Percentiles rank a stretch among this genome's conserved stretches.
Evolutionary conservation across 2,888 invertebrate species (phyloP).

Genomic region (Cephus pulcher): DNA sequence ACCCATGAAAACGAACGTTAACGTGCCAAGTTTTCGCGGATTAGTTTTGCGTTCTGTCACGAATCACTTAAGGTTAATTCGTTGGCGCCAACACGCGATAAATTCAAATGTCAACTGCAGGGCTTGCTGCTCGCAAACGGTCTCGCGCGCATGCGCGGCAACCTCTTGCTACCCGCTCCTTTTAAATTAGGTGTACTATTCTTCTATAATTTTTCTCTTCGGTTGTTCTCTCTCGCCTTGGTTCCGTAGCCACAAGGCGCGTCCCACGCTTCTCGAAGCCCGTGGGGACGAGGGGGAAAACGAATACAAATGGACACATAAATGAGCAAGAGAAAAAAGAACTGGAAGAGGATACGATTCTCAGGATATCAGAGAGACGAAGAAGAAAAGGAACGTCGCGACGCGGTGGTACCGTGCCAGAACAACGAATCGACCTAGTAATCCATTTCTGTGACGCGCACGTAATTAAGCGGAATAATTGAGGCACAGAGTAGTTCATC

Average conservation of each 20-base stretch:
- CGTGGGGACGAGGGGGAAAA: neutral
- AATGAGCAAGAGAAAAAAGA: neutral
- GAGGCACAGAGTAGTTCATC: neutral
- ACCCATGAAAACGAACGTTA: neutral
- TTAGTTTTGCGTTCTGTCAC: neutral
- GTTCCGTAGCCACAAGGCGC: too few species aligned
- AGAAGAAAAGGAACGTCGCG: neutral
- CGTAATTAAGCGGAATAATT: slow-evolving; percentile 5
- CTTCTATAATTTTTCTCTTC: neutral
- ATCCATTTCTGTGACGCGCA: neutral
- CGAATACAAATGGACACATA: neutral
- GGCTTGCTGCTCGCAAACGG: neutral
- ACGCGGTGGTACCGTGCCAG: neutral
- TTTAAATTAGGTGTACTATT: neutral
- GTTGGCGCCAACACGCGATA: neutral
- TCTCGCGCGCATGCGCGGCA: neutral
- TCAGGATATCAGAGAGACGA: neutral
- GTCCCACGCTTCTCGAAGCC: too few species aligned
- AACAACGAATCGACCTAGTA: neutral
- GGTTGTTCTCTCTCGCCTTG: neutral
- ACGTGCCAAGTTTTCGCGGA: neutral
- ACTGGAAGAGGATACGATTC: neutral
- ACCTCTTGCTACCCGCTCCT: neutral
- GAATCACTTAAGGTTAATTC: neutral
- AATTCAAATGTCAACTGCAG: neutral